These are phyloP conservation scores for Sphenopsis melanotis DNA, from an alignment of 2,797 vertebrate species.

Conservation along the genomic window DNA sequence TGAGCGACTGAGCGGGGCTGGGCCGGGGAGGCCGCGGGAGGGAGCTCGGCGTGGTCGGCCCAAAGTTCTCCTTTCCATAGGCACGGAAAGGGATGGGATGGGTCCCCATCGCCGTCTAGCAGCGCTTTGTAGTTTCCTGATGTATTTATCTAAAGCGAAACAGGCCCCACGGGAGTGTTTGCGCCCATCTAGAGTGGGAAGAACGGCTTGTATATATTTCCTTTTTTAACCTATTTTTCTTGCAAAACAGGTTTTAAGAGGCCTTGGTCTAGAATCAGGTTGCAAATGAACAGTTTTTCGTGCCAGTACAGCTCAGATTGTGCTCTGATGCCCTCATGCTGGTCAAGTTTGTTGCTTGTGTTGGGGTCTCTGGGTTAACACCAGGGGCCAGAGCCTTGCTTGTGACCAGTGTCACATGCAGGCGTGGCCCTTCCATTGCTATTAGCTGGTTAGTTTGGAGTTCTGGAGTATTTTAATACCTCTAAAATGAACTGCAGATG, in stretches of 20 bases:
- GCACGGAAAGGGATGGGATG: accelerated
- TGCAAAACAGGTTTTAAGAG: accelerated
- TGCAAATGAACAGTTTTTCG: accelerated
- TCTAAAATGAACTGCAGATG: accelerated
- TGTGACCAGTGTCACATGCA: accelerated
- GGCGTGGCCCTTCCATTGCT: accelerated
- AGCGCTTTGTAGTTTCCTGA: accelerated
- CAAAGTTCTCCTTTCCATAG: accelerated
- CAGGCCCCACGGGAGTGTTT: accelerated
- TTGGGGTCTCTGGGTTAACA: neutral
- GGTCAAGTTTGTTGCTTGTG: accelerated
- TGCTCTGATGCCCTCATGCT: neutral
- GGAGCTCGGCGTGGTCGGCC: accelerated
- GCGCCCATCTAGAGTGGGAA: accelerated
- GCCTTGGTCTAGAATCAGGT: accelerated
- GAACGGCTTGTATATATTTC: accelerated
- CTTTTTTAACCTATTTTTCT: accelerated
- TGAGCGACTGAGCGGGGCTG: neutral
- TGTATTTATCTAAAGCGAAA: accelerated
- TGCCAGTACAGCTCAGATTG: accelerated
- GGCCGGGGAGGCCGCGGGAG: neutral
- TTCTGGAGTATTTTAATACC: neutral
- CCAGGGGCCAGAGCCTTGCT: too few species aligned
- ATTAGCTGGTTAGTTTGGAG: accelerated
- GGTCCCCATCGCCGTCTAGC: accelerated